Conservation (phyloP, 2,888 invertebrate genomes). For the Plebejus anna region DNA sequence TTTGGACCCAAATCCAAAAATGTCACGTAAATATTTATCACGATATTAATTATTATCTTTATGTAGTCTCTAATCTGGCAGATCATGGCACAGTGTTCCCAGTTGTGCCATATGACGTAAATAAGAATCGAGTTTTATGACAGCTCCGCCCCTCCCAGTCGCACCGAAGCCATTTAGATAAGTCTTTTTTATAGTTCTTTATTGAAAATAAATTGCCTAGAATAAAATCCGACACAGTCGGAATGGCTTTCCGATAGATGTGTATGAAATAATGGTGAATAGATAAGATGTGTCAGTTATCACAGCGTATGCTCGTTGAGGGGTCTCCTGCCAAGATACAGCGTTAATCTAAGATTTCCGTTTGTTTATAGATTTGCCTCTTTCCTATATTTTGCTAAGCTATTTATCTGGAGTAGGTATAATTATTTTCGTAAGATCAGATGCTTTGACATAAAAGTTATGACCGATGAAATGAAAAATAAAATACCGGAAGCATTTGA, state of each 20-base stretch:
- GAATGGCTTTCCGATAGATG: conserved; percentile 79
- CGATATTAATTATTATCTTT: not conserved
- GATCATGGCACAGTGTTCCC: conserved; percentile 42
- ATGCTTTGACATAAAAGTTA: not conserved
- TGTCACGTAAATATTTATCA: not conserved
- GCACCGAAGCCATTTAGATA: conserved; percentile 75
- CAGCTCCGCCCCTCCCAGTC: conserved; percentile 64
- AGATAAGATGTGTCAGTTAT: conserved; percentile 71
- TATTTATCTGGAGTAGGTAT: not conserved
- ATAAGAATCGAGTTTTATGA: conserved; percentile 74
- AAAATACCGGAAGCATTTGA: not conserved
- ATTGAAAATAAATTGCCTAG: conserved; percentile 81
- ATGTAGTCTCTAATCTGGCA: conserved; percentile 20
- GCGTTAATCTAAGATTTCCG: conserved; percentile 12
- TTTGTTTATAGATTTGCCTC: not conserved
- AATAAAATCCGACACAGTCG: conserved; percentile 76
- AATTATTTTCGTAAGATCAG: not conserved
- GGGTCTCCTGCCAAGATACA: conserved; percentile 42
- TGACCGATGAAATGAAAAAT: conserved; percentile 3
- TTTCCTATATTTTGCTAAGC: not conserved
- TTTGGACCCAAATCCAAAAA: not conserved
- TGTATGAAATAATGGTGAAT: conserved; percentile 73
- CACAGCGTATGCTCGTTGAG: conserved; percentile 56
- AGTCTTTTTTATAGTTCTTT: conserved; percentile 80
- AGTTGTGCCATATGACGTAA: conserved; percentile 63